Base-by-base conservation (phyloP, 1,140 invertebrate genomes). In the Sesamia nonagrioides region DNA sequence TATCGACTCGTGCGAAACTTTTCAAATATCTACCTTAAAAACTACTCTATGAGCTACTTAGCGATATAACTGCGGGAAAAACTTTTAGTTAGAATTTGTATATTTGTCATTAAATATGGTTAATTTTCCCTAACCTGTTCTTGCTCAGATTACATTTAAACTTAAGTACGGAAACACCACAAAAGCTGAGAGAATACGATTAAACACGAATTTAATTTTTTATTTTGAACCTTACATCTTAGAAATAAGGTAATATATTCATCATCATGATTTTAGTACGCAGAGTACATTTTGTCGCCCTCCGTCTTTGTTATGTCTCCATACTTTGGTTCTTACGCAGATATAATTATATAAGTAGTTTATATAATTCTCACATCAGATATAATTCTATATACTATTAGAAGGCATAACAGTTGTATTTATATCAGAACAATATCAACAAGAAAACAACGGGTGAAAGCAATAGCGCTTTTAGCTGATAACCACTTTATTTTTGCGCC, bases 321-420 rank as follows among this genome's bases (percentile, higher is more conserved):
- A 79, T 45, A 76, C 52, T 17, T 66, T 54, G 11, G 37, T 66
- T 15, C 54, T 60, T 42, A 60, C 17, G 68, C 45, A 76, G 18
- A 76, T 75, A 52, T 37, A 18, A 48, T 48, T 21, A 37, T 56
- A 56, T 83, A 42, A 8, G 40, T 42, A 76, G 78, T 82, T 77
- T 66, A 78, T 83, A 79, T 52, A 80, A 77, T 69, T 73, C 63
- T 82, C 72, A 74, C 50, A 63, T 79, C 56, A 71, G 35, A 74
- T 81, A 74, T 56, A 77, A 42, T 56, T 79, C 77, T 82, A 83
- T 83, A 83, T 60, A 72, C 77, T 85, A 88, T 79, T 21, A 84
- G 82, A 89, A 89, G 88, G 85, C 84, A 89, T 85, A 89, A 89
- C 85, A 88, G 82, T 87, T 83, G 72, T 84, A 84, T 80, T 85